phyloP scores from a whole-genome alignment of 2,113 vertebrate genomes.

The Addax nasomaculatus region DNA sequence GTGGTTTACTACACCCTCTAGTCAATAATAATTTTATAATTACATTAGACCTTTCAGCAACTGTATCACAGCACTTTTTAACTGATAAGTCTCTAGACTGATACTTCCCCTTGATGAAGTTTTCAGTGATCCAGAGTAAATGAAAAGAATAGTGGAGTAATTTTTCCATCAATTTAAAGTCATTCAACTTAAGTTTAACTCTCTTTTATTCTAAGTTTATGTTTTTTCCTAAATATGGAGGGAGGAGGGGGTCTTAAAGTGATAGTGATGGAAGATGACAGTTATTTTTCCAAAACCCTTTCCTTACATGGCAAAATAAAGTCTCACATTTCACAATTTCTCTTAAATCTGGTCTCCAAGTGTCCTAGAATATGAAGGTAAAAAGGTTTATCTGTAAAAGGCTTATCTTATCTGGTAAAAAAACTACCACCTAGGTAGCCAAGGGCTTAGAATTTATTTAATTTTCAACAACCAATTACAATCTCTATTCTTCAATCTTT shows the following conservation, averaged over 20 bases:
- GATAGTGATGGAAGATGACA: neutral
- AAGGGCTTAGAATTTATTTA: neutral
- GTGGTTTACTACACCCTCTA: neutral
- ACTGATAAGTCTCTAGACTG: neutral
- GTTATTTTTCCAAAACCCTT: constrained; percentile 21
- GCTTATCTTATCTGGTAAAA: neutral
- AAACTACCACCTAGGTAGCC: neutral
- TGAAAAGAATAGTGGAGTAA: neutral
- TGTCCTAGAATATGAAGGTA: neutral
- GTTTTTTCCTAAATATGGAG: neutral
- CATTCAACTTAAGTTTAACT: neutral
- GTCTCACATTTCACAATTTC: neutral
- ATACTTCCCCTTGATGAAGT: neutral
- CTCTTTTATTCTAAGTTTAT: constrained; percentile 25
- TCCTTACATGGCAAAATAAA: neutral
- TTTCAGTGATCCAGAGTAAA: neutral
- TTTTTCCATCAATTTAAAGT: neutral
- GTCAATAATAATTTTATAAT: neutral
- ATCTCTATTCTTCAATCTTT: neutral
- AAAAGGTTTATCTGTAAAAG: neutral
- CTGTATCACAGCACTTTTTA: neutral
- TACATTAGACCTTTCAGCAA: neutral
- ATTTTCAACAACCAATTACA: neutral
- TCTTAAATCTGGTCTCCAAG: neutral
- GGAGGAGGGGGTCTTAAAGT: neutral